Conservation (phyloP, 2,797 vertebrate genomes). For the Siniperca scherzeri region DNA sequence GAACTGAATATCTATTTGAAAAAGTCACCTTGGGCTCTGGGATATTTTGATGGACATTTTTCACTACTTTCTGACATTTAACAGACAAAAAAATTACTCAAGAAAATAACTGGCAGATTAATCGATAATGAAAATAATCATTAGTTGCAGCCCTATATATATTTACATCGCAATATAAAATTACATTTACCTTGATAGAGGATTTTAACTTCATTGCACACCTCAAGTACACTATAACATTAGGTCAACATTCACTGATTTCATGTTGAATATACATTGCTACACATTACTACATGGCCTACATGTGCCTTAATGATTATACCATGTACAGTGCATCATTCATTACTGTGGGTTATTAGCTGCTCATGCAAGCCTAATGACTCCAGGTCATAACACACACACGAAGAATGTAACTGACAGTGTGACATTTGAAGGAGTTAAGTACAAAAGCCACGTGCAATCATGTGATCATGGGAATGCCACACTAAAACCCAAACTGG, state of each 20-base stretch:
- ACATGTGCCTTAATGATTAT: background rate
- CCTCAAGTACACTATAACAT: background rate
- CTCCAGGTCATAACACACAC: slow-evolving; percentile 41
- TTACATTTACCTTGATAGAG: background rate
- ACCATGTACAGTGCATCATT: background rate
- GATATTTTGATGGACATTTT: background rate
- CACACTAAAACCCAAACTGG: slow-evolving; percentile 22
- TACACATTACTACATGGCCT: background rate
- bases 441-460: slow-evolving; percentile 40
- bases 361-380: slow-evolving; percentile 22
- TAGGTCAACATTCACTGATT: background rate
- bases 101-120: background rate
- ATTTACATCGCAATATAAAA: background rate
- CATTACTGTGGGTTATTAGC: slow-evolving; percentile 33
- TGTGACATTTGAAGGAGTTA: slow-evolving; percentile 60
- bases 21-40: background rate
- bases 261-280: background rate
- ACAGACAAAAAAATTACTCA: background rate
- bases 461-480: slow-evolving; percentile 48
- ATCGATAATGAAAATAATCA: background rate
- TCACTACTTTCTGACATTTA: background rate
- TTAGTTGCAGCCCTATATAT: background rate
- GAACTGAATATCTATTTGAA: background rate
- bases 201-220: background rate
- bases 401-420: slow-evolving; percentile 47